phyloP scores from a whole-genome alignment of 2,113 vertebrate genomes.

The Dissostichus mawsoni region DNA sequence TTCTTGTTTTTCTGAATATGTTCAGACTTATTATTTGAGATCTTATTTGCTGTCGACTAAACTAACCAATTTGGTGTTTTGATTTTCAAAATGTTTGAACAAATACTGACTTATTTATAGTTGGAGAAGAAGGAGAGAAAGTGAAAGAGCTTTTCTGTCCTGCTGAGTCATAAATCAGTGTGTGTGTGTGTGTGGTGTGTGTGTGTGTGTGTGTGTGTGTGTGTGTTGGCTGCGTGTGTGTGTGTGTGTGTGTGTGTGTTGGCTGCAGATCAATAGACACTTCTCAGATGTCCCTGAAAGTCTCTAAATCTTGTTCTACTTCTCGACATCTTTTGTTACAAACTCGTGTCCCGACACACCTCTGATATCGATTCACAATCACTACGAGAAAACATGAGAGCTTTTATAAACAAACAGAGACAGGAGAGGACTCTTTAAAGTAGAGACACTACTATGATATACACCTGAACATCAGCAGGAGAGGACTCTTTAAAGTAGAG shows the following conservation, averaged over 20 bases:
- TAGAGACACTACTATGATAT: too few species aligned
- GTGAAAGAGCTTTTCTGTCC: slow-evolving; percentile 8
- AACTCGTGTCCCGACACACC: background rate
- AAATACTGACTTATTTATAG: too few species aligned
- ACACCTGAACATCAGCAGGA: too few species aligned
- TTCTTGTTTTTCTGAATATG: too few species aligned
- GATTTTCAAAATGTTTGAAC: too few species aligned
- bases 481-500: too few species aligned
- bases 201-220: slow-evolving; percentile 19
- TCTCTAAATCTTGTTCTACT: slow-evolving; percentile 3
- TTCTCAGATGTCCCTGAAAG: background rate
- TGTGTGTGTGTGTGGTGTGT: slow-evolving; percentile 20
- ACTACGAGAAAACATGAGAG: too few species aligned
- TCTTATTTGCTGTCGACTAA: too few species aligned
- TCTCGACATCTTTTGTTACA: background rate
- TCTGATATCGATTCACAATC: background rate
- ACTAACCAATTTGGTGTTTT: too few species aligned
- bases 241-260: slow-evolving; percentile 13
- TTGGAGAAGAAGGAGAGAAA: background rate
- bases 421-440: too few species aligned
- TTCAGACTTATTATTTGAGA: too few species aligned
- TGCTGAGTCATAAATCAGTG: slow-evolving; percentile 30
- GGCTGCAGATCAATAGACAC: slow-evolving; percentile 20
- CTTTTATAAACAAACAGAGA: too few species aligned
- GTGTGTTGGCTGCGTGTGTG: slow-evolving; percentile 12